A percentile compares a stretch with the other conserved stretches of the same genome.
phyloP scores from a whole-genome alignment of 2,797 vertebrate genomes.

The Lycodopsis pacificus region DNA sequence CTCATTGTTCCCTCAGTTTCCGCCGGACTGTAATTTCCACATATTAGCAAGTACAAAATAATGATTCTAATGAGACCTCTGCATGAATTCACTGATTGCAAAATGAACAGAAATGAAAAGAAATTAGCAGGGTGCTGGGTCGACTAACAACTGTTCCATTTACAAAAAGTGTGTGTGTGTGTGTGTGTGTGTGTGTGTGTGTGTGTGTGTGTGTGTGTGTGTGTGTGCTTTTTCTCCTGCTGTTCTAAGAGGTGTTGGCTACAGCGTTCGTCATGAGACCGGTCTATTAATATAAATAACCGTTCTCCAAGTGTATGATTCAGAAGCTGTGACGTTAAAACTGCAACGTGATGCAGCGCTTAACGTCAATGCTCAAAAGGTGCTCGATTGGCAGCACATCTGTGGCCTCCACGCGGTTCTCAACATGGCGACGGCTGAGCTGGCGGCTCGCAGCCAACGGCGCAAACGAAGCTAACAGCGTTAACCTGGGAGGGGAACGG shows the following conservation, averaged over 20 bases:
- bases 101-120: conserved; percentile 8
- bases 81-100: conserved; percentile 11
- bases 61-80: background rate
- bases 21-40: background rate
- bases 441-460: too few species aligned
- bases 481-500: too few species aligned
- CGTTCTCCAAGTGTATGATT: conserved; percentile 54
- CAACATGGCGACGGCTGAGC: background rate
- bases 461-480: background rate
- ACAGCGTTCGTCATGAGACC: conserved; percentile 24
- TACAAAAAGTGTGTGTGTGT: background rate
- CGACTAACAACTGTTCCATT: conserved; percentile 10
- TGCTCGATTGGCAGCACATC: background rate
- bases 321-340: conserved; percentile 44
- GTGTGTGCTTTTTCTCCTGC: background rate
- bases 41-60: conserved; percentile 3
- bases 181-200: background rate
- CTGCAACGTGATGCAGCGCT: conserved; percentile 35
- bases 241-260: conserved; percentile 28
- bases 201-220: background rate
- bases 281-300: conserved; percentile 57
- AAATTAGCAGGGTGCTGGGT: background rate
- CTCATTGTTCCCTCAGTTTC: background rate
- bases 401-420: background rate
- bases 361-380: background rate